Base-by-base conservation (phyloP, 2,113 vertebrate species). In the Cyanoliseus patagonus region DNA sequence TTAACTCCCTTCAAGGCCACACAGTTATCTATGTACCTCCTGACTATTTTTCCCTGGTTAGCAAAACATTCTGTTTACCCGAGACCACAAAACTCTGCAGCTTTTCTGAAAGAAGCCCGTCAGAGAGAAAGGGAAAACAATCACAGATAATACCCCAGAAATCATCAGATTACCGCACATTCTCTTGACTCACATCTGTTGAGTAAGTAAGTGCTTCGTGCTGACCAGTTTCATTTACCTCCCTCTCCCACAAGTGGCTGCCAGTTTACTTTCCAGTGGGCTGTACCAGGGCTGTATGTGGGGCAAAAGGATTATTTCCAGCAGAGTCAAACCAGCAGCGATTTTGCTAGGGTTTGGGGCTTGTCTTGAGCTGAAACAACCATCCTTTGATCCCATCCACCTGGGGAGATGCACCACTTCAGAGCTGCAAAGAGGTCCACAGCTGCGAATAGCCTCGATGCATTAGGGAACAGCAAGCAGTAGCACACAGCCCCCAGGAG, bases 81-180 rank as follows among this genome's bases (percentile, higher is more conserved):
- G 69, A 92, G 90, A 96, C 89, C 83, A 86, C 86, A 87, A 92
- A 96, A 88, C 64, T 86, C 86, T 49, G 47, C 39, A 47, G 82
- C 76, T 95, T 93, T 91, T 96, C 85, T 62, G 42, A 79, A 90
- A 89, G 82, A 93, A 95, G 84, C 47, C 46, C 88, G 67, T 86
- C 33, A 51, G 83, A 92, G 44, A 92, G 86, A 83, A 92, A 92
- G 84, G 79, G 80, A 91, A 95, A 94, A 83, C 94, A 97, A 95
- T 88, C 91, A 96, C 44, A 94, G 91, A 92, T 95, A 96, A 96
- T 93, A 89, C 93, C 82, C 70, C 59, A 95, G 95, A 97, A 97
- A 96, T 92, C 90, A 91, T 78, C 91, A 93, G 91, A 97, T 95
- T 96, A 96, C 64, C 73, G 91, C 91, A 86, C 88, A 59, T 79